Conservation (phyloP, 2,888 invertebrate species). For the Petrolisthes cinctipes region DNA sequence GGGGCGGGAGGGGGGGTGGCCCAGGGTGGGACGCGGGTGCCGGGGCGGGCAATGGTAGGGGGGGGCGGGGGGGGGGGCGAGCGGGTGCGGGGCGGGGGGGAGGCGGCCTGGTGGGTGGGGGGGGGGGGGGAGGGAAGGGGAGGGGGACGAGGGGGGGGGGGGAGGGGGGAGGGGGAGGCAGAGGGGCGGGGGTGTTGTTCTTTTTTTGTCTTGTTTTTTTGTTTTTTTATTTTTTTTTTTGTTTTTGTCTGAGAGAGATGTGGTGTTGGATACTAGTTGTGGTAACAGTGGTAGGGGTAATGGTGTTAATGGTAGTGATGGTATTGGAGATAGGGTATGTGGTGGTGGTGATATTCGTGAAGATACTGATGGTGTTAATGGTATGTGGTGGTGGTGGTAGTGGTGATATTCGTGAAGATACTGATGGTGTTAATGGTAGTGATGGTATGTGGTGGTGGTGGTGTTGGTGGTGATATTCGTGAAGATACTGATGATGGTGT, state of each 20-base stretch:
- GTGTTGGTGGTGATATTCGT: background rate
- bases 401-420: background rate
- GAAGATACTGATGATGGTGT: background rate
- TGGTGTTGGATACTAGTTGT: background rate
- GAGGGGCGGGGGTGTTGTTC: background rate
- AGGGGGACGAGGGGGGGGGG: background rate
- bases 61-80: background rate
- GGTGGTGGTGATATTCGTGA: background rate
- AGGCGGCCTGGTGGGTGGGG: background rate
- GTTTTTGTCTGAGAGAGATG: background rate
- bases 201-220: background rate
- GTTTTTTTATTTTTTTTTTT: background rate
- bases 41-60: background rate
- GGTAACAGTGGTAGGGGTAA: background rate
- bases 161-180: conserved; percentile 2
- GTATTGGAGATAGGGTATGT: background rate
- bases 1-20: background rate
- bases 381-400: background rate
- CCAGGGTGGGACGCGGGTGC: background rate
- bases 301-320: background rate
- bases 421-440: background rate
- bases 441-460: background rate
- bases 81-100: background rate
- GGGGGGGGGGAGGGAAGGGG: background rate
- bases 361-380: background rate